Evolutionary conservation across 2,888 invertebrate genomes (phyloP).

Genomic region (Synergus itoensis): DNA sequence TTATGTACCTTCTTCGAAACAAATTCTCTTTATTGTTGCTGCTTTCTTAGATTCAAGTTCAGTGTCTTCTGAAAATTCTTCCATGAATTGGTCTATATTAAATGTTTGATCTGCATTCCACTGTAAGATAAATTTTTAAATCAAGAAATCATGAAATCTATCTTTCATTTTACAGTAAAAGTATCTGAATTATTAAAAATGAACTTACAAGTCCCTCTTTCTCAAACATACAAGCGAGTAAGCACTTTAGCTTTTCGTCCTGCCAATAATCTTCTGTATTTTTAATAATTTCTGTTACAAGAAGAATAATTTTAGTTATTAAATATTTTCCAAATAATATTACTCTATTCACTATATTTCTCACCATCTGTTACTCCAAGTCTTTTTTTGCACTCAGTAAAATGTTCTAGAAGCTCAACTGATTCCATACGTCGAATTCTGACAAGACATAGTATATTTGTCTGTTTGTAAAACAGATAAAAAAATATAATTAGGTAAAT

Average conservation of each 20-base stretch:
- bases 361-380: not conserved
- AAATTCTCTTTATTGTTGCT: not conserved
- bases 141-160: not conserved
- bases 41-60: not conserved
- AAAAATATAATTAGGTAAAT: not conserved
- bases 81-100: not conserved
- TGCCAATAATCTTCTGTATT: not conserved
- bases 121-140: not conserved
- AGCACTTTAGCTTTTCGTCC: not conserved
- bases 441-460: not conserved
- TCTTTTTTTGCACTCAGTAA: not conserved
- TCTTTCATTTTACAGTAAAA: not conserved
- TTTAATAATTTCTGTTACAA: not conserved
- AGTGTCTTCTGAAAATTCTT: constrained; percentile 7
- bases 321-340: not conserved
- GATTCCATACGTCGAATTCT: not conserved
- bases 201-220: not conserved
- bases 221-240: not conserved
- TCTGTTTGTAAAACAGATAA: not conserved
- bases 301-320: not conserved
- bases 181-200: not conserved
- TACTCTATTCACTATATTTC: not conserved
- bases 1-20: not conserved
- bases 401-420: not conserved
- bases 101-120: not conserved